Evolutionary conservation across 2,888 invertebrate species (phyloP), one percentile per base, ranked within the genome.

Genomic region (Portevinia maculata): DNA sequence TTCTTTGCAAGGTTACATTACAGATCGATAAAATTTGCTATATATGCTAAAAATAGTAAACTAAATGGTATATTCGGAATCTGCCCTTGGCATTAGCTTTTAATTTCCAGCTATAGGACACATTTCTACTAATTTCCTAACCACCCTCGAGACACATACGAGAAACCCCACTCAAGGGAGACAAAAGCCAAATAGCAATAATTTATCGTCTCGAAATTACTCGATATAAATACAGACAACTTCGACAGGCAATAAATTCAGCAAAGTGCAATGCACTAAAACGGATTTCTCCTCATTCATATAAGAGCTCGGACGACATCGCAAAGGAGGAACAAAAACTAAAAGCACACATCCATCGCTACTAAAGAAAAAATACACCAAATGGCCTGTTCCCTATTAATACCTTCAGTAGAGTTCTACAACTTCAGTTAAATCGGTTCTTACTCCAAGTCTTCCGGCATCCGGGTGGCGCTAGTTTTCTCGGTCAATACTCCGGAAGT

Each of bases 401-500:
- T 50, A 52, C 74, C 17, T 21, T 34, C 37, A 19, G 44, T 32
- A 57, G 59, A 67, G 9, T 44, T 37, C 73, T 67, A 24, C 24
- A 24, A 24, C 24, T 24, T 24, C 24, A 59, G 81, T 76, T 81
- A 81, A 71, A 53, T 48, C 53, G 30, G 52, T 48, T 44, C 37
- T 50, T 34, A 15, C 44, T 32, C 30, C 17, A 39, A 50, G 21
- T 44, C 48, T 15, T 39, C 24, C 50, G 17, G 6, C 32, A 46
- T 59, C 44, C 65, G 53, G 53, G 9, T 17, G 34, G 21, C 15
- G 21, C n/a, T 11, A 11, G 46, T 34, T 76, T 76, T 69, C 79
- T 75, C 81, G 85, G 85, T 84, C 86, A 84, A 85, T 86, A 86
- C 86, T 73, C 84, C 86, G 86, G 86, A 86, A 84, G 79, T 84